phyloP scores from a whole-genome alignment of 2,888 invertebrate species.

The Volucella bombylans region DNA sequence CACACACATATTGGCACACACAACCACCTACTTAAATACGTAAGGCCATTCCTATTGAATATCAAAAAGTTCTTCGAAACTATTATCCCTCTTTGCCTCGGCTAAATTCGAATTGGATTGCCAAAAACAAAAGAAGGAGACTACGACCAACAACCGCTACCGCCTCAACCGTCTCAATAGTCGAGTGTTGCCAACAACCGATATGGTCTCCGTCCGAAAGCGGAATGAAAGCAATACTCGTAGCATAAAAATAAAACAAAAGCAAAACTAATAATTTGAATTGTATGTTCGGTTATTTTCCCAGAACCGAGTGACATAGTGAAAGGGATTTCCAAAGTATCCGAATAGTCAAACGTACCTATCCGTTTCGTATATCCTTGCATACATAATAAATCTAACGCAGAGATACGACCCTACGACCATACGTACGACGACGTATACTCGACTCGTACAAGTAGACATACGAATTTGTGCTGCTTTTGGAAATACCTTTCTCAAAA shows the following conservation, averaged over 20 bases:
- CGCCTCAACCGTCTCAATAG: neutral
- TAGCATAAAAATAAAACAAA: conserved; percentile 66
- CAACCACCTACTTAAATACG: neutral
- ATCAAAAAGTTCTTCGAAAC: conserved; percentile 72
- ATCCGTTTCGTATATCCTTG: conserved; percentile 60
- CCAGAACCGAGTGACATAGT: conserved; percentile 67
- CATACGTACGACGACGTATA: conserved; percentile 20
- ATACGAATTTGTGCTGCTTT: conserved; percentile 24
- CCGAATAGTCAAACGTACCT: conserved; percentile 20
- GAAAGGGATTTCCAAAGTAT: conserved; percentile 68
- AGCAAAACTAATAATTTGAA: conserved; percentile 74
- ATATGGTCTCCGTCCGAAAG: conserved; percentile 2
- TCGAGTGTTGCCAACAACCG: conserved; percentile 8
- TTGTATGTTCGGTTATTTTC: conserved; percentile 72
- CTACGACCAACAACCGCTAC: conserved; percentile 17
- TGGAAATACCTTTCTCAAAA: conserved; percentile 57
- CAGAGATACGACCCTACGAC: conserved; percentile 36
- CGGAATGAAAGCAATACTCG: neutral
- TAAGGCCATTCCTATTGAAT: conserved; percentile 66
- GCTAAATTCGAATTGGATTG: conserved; percentile 56
- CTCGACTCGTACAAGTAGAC: conserved; percentile 16
- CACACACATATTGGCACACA: neutral
- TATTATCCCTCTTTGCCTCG: conserved; percentile 26
- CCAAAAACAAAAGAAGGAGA: conserved; percentile 26
- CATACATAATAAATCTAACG: conserved; percentile 72